These are phyloP conservation scores for Holothuria glaberrima DNA, from an alignment of 35 echinoderm and acorn worm species.

Conservation along the genomic window DNA sequence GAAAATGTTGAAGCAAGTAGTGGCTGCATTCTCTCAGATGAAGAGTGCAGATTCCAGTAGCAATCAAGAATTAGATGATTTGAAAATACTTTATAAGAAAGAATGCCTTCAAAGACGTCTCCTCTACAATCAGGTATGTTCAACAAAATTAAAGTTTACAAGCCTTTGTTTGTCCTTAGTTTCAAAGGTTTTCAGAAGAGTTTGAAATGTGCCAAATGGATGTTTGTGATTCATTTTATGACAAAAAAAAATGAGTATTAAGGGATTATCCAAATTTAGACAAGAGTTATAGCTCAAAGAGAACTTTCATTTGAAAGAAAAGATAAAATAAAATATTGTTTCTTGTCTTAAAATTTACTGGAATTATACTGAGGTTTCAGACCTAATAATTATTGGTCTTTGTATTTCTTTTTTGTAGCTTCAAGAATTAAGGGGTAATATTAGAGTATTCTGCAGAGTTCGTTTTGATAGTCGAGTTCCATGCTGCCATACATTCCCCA, in stretches of 20 bases:
- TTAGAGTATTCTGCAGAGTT: conserved; percentile 86
- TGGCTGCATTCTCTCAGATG: conserved; percentile 69
- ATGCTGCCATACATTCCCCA: conserved; percentile 75
- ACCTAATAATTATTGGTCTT: neutral
- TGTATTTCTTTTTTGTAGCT: conserved; percentile 52
- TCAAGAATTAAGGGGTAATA: conserved; percentile 94
- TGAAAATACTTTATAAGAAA: conserved; percentile 91
- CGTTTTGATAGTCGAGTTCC: conserved; percentile 75
- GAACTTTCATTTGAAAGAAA: too few species aligned
- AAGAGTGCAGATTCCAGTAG: conserved; percentile 78
- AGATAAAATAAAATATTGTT: too few species aligned
- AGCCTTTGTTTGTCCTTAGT: too few species aligned
- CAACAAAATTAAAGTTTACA: too few species aligned
- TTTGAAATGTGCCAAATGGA: too few species aligned
- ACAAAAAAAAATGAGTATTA: too few species aligned
- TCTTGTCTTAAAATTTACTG: too few species aligned
- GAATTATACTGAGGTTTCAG: neutral
- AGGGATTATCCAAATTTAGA: too few species aligned
- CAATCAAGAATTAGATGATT: conserved; percentile 75
- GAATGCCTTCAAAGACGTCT: conserved; percentile 92
- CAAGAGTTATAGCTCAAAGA: too few species aligned
- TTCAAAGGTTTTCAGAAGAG: too few species aligned
- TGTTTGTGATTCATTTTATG: too few species aligned
- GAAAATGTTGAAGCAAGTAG: conserved; percentile 66
- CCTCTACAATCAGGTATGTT: conserved; percentile 90